Evolutionary conservation across 1,140 invertebrate species (phyloP).

Genomic region (Drosophila quadrilineata): DNA sequence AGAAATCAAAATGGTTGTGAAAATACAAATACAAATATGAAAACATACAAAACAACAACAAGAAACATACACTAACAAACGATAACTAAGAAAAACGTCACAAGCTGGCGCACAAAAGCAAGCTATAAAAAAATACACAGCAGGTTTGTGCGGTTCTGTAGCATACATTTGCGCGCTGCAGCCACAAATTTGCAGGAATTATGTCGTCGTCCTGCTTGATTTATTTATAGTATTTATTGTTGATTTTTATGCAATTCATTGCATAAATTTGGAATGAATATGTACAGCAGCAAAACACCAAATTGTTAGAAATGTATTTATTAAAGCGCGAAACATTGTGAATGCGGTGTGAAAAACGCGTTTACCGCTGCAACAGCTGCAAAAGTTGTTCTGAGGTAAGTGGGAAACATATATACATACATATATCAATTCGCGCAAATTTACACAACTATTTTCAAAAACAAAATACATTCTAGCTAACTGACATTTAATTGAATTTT

Average conservation of each 20-base stretch:
- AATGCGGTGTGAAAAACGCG: too few species aligned
- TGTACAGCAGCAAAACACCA: constrained; percentile 4
- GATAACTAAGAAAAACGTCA: neutral
- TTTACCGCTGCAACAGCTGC: constrained; percentile 10
- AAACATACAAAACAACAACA: constrained; percentile 19
- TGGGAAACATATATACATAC: constrained; percentile 53
- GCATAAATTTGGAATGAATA: constrained; percentile 54
- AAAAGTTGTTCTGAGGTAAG: neutral
- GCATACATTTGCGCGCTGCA: constrained; percentile 25
- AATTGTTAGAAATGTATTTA: constrained; percentile 45
- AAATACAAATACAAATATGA: constrained; percentile 34
- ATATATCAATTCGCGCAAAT: constrained; percentile 70
- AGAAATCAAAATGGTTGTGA: constrained; percentile 76
- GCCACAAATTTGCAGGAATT: constrained; percentile 8
- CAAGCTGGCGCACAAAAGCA: constrained; percentile 44
- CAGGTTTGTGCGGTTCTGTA: too few species aligned
- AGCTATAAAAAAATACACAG: constrained; percentile 46
- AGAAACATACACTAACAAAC: constrained; percentile 6
- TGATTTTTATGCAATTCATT: constrained; percentile 55
- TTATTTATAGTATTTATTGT: constrained; percentile 3
- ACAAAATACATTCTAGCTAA: too few species aligned
- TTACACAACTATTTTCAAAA: too few species aligned
- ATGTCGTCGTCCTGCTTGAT: constrained; percentile 6
- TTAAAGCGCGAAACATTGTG: constrained; percentile 30
- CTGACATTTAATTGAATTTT: neutral